phyloP scores from a whole-genome alignment of 2,888 invertebrate genomes.

The Masnerella sp. region DNA sequence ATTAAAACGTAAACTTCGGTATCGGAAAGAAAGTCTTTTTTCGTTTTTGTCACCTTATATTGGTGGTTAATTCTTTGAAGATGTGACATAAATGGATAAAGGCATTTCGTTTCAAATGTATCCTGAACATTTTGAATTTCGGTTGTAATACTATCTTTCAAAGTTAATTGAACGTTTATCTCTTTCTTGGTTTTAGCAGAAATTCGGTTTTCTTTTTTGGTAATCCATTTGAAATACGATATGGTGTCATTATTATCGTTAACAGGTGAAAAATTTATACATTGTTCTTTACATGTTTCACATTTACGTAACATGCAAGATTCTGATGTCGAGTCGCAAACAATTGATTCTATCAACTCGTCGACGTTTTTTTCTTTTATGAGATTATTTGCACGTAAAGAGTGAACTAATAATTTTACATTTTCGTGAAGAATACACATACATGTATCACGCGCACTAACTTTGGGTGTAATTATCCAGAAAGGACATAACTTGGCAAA shows the following conservation, averaged over 20 bases:
- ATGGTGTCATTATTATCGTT: not conserved
- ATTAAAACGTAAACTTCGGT: constrained; percentile 16
- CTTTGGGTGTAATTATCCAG: too few species aligned
- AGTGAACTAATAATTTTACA: too few species aligned
- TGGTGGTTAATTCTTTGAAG: constrained; percentile 26
- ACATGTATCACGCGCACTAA: too few species aligned
- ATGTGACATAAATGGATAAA: constrained; percentile 25
- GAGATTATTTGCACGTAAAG: too few species aligned
- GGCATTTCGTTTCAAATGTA: not conserved
- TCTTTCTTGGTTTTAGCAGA: constrained; percentile 17
- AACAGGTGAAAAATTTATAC: not conserved
- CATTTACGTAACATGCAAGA: too few species aligned
- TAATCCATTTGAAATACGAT: constrained; percentile 8
- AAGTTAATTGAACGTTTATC: constrained; percentile 23
- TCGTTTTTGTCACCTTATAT: constrained; percentile 5
- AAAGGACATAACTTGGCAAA: too few species aligned
- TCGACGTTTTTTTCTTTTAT: too few species aligned
- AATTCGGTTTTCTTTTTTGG: constrained; percentile 14
- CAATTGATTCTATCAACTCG: too few species aligned
- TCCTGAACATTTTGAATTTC: not conserved
- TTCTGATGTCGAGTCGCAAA: too few species aligned
- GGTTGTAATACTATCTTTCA: constrained; percentile 4
- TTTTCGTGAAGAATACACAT: too few species aligned
- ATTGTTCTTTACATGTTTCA: too few species aligned
- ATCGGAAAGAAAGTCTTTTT: constrained; percentile 23